These are phyloP conservation scores for Porites evermanni DNA, from an alignment of 92 coral and sea anemone species.

Conservation along the genomic window DNA sequence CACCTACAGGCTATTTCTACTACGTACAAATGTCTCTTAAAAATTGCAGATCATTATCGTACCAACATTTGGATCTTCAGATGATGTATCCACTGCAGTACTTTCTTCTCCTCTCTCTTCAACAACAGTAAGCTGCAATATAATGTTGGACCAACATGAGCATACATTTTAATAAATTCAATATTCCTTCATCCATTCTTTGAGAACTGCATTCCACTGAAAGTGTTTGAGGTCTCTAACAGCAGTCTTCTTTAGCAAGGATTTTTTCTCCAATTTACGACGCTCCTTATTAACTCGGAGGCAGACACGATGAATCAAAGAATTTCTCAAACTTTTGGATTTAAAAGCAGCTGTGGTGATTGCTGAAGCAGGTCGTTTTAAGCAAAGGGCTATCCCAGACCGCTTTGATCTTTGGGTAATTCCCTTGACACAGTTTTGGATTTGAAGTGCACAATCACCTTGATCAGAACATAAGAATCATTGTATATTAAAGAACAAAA, in stretches of 20 bases:
- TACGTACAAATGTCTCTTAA: no score
- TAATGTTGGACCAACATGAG: not conserved
- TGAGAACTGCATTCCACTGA: conserved; percentile 20
- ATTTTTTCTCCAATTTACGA: conserved; percentile 20
- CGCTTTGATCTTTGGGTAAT: conserved; percentile 18
- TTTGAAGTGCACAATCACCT: conserved; percentile 21
- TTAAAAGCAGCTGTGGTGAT: conserved; percentile 23
- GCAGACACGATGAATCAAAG: conserved; percentile 14
- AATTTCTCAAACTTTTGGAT: conserved; percentile 15
- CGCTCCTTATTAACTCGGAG: conserved; percentile 21
- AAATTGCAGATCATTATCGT: not conserved
- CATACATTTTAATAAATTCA: not conserved
- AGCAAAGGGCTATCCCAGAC: conserved; percentile 33
- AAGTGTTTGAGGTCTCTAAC: conserved; percentile 23
- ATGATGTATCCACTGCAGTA: conserved; percentile 6
- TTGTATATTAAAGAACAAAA: not conserved
- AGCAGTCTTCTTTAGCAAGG: conserved; percentile 26
- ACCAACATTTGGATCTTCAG: conserved; percentile 6
- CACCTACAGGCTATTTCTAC: no score
- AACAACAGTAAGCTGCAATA: not conserved
- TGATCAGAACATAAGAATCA: not conserved
- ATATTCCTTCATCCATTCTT: conserved; percentile 30
- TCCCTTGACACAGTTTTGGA: conserved; percentile 30
- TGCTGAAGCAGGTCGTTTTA: conserved; percentile 12
- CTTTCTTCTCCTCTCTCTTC: not conserved